A percentile compares a stretch with the other conserved stretches of the same genome.
Conservation (phyloP, 2,888 invertebrate genomes). For the Bellardia bayeri region DNA sequence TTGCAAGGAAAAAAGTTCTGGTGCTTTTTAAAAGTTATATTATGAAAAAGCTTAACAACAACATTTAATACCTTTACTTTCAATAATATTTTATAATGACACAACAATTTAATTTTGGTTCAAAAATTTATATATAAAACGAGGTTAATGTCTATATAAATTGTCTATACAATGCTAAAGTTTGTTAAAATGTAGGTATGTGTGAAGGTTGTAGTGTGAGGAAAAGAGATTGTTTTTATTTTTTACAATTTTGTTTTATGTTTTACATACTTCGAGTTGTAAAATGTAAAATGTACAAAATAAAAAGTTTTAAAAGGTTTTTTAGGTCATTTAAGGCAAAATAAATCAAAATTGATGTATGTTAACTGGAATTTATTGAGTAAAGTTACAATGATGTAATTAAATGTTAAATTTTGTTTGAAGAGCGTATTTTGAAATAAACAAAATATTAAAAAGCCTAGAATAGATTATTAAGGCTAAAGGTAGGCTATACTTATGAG, state of each 20-base stretch:
- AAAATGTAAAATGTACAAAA: background rate
- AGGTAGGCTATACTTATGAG: too few species aligned
- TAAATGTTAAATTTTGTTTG: constrained; percentile 6
- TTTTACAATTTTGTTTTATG: background rate
- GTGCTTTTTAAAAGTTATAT: background rate
- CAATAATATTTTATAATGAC: background rate
- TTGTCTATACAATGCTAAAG: background rate
- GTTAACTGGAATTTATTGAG: constrained; percentile 19
- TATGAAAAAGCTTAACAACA: background rate
- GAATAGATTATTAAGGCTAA: too few species aligned
- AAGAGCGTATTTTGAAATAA: background rate
- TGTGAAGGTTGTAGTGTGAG: too few species aligned
- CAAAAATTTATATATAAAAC: background rate
- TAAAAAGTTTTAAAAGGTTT: constrained; percentile 26
- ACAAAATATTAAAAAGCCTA: too few species aligned
- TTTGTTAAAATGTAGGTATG: background rate
- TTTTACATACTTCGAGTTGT: too few species aligned
- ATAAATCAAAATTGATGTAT: constrained; percentile 11
- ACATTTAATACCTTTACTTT: background rate
- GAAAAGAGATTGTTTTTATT: background rate
- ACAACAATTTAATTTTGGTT: constrained; percentile 6
- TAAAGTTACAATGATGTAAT: background rate
- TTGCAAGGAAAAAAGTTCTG: background rate
- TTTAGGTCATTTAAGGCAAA: constrained; percentile 1
- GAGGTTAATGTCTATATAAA: background rate